These are phyloP conservation scores for Periophthalmus magnuspinnatus DNA, from an alignment of 2,797 vertebrate species.

Conservation along the genomic window DNA sequence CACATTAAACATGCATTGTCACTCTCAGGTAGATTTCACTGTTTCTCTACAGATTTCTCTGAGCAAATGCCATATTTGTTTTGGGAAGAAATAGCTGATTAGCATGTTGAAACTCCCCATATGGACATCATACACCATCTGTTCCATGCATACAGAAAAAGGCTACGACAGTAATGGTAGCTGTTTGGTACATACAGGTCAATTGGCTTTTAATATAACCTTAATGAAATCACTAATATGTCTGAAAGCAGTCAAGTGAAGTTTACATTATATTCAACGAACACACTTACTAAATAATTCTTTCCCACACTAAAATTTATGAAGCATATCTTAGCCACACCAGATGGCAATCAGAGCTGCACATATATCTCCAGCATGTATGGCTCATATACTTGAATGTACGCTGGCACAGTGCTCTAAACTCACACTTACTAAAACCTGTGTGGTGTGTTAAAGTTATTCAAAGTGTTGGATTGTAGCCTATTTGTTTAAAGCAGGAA, in stretches of 20 bases:
- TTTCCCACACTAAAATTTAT: slow-evolving; percentile 20
- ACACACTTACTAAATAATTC: background rate
- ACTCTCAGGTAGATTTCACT: slow-evolving; percentile 24
- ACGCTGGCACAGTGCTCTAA: slow-evolving; percentile 45
- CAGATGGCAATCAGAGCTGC: slow-evolving; percentile 16
- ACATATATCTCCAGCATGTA: slow-evolving; percentile 18
- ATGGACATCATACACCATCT: slow-evolving; percentile 35
- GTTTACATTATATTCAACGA: background rate
- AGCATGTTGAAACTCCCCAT: slow-evolving; percentile 36
- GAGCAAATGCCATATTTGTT: slow-evolving; percentile 25
- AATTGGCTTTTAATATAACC: background rate
- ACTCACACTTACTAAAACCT: slow-evolving; percentile 25
- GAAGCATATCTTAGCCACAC: slow-evolving; percentile 21
- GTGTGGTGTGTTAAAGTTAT: slow-evolving; percentile 42
- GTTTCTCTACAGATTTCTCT: slow-evolving; percentile 13
- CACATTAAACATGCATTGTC: background rate
- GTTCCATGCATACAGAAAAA: slow-evolving; percentile 30
- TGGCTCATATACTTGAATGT: slow-evolving; percentile 46
- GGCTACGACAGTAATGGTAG: slow-evolving; percentile 5
- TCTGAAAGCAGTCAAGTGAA: background rate
- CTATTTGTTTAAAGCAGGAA: slow-evolving; percentile 44
- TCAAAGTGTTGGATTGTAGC: slow-evolving; percentile 36
- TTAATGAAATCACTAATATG: background rate
- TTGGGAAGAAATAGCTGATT: slow-evolving; percentile 21
- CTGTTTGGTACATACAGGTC: slow-evolving; percentile 11